phyloP scores from a whole-genome alignment of 2,888 invertebrate genomes.

The Drosophila meridiana region DNA sequence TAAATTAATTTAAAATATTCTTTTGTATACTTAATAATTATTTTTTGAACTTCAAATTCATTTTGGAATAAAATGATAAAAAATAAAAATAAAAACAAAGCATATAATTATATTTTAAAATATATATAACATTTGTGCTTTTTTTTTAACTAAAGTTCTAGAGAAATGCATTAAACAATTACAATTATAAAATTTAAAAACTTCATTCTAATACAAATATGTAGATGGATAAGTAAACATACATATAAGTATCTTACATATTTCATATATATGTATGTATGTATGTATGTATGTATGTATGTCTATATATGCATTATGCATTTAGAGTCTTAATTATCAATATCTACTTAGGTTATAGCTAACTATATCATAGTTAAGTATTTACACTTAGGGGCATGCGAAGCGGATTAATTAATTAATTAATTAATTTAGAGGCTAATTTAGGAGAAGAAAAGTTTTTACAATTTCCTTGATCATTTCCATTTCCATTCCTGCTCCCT shows the following conservation, averaged over 20 bases:
- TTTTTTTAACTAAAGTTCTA: neutral
- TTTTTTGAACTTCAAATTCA: neutral
- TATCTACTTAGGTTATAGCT: neutral
- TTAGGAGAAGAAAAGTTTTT: constrained; percentile 33
- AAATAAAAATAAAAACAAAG: neutral
- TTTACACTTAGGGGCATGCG: neutral
- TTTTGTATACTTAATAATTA: no score
- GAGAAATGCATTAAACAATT: neutral
- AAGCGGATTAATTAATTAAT: neutral
- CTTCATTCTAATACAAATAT: neutral
- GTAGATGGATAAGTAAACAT: neutral
- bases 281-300: neutral
- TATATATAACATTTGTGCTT: neutral
- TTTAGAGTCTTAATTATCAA: neutral
- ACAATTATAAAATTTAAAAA: neutral
- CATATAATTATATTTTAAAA: neutral
- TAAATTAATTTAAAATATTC: no score
- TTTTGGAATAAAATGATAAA: neutral
- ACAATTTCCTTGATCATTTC: neutral
- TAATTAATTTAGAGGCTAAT: constrained; percentile 27
- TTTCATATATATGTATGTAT: neutral
- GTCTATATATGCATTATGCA: neutral
- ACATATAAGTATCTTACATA: neutral
- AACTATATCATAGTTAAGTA: neutral
- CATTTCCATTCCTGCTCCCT: neutral